Conservation (phyloP, 2,113 vertebrate species). For the Rallus limicola region DNA sequence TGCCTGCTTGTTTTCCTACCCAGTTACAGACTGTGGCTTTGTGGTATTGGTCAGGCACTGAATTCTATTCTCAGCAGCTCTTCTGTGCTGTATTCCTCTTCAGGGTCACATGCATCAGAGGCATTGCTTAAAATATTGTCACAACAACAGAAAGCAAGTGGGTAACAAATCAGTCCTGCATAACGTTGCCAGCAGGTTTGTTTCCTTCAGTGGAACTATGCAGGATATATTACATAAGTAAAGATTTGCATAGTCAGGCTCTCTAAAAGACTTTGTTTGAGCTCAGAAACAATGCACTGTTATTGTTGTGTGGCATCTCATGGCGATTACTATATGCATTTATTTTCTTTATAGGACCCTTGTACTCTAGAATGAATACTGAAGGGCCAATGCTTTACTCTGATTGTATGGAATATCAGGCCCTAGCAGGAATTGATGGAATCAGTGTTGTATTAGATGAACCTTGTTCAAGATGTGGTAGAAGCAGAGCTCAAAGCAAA, state of each 20-base stretch:
- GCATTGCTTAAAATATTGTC: not conserved
- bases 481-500: not conserved
- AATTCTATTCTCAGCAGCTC: not conserved
- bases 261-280: not conserved
- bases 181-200: not conserved
- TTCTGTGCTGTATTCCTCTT: not conserved
- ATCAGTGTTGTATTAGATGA: not conserved
- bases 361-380: not conserved
- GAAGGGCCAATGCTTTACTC: not conserved
- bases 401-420: not conserved
- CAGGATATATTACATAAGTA: not conserved
- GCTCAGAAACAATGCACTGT: not conserved
- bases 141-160: not conserved
- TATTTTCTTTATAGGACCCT: not conserved
- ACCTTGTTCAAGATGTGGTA: not conserved
- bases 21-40: not conserved
- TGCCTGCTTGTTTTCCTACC: not conserved
- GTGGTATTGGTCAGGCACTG: not conserved
- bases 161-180: not conserved
- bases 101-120: not conserved
- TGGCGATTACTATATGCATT: not conserved
- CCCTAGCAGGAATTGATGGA: not conserved
- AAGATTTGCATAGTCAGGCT: not conserved
- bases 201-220: accelerated
- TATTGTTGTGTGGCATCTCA: not conserved